These are phyloP conservation scores for Oasisia sp. DNA, from an alignment of 2,888 invertebrate species.

Conservation along the genomic window DNA sequence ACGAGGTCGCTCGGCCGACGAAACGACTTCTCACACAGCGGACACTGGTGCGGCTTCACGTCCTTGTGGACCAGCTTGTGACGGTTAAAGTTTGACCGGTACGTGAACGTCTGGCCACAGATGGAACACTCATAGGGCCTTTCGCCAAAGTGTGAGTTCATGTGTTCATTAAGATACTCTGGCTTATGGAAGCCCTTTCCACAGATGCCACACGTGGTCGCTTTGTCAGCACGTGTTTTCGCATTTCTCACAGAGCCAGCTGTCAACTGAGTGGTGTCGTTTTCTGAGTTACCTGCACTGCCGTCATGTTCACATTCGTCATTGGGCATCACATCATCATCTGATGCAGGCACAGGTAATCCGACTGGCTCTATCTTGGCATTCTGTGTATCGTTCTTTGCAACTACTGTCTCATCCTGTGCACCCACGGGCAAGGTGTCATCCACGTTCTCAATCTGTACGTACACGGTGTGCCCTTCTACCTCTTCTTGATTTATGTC, in stretches of 20 bases:
- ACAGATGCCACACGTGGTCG: background rate
- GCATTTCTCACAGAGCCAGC: background rate
- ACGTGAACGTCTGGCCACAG: background rate
- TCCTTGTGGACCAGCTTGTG: constrained; percentile 1
- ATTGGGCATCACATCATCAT: background rate
- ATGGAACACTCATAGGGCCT: background rate
- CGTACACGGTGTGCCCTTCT: background rate
- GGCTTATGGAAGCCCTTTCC: background rate
- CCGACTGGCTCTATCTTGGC: background rate
- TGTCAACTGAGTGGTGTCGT: background rate
- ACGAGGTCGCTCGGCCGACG: background rate
- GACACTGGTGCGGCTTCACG: background rate
- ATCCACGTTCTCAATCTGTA: background rate
- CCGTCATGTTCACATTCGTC: background rate
- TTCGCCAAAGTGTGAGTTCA: background rate
- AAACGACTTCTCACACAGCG: background rate
- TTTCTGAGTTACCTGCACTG: background rate
- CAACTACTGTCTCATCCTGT: background rate
- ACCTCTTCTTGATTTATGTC: background rate
- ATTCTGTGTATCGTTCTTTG: background rate
- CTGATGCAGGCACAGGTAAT: background rate
- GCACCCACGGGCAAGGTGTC: background rate
- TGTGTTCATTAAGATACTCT: background rate
- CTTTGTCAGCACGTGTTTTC: background rate
- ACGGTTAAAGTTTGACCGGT: background rate